These are phyloP conservation scores for Thunnus thynnus DNA, from an alignment of 2,113 vertebrate genomes.

Conservation along the genomic window DNA sequence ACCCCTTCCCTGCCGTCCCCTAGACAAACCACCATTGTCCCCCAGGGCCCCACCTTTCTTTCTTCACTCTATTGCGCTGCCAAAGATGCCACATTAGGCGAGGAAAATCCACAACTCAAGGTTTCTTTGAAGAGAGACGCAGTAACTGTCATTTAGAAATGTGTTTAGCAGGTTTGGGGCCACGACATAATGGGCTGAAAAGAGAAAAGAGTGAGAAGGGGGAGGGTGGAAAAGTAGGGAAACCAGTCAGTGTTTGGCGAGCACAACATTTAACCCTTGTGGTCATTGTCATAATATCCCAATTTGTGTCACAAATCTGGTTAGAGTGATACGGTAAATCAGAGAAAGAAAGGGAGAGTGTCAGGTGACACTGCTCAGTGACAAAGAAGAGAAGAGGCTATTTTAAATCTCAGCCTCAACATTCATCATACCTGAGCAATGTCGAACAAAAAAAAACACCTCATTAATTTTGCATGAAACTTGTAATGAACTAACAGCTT, in stretches of 20 bases:
- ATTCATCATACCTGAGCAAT: constrained; percentile 50
- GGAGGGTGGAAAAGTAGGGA: constrained; percentile 48
- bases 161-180: constrained; percentile 84
- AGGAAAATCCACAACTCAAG: constrained; percentile 84
- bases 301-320: constrained; percentile 86
- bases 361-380: constrained; percentile 65
- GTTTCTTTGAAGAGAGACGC: constrained; percentile 77
- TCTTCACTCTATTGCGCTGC: constrained; percentile 65
- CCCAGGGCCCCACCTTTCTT: constrained; percentile 70
- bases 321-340: constrained; percentile 85
- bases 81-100: constrained; percentile 84
- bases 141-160: constrained; percentile 85
- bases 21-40: constrained; percentile 84
- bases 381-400: constrained; percentile 62
- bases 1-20: constrained; percentile 82
- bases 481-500: constrained; percentile 36
- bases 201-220: constrained; percentile 52
- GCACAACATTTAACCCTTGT: constrained; percentile 84
- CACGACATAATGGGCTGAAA: constrained; percentile 79
- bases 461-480: constrained; percentile 56
- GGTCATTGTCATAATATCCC: constrained; percentile 85
- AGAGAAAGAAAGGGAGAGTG: constrained; percentile 75
- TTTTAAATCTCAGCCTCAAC: constrained; percentile 2
- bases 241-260: constrained; percentile 73
- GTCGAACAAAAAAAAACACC: neutral